phyloP scores from a whole-genome alignment of 35 echinoderm and acorn worm genomes.

The Apostichopus japonicus region DNA sequence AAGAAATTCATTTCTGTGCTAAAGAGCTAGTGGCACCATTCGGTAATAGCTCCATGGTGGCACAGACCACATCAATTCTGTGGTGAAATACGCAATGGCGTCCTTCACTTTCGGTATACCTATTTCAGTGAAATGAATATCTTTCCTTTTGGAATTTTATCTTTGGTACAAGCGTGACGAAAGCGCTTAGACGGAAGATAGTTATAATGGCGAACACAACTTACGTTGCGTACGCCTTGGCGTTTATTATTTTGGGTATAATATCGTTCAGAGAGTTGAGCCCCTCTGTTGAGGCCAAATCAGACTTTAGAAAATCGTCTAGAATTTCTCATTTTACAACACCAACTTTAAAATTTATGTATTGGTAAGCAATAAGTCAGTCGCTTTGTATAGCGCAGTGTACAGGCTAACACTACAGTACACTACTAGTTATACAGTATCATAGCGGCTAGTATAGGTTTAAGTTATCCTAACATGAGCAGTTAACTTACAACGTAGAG shows the following conservation, averaged over 20 bases:
- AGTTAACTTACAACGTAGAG: too few relatives aligned
- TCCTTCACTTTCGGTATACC: too few relatives aligned
- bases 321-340: conserved; percentile 48
- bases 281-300: conserved; percentile 41
- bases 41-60: too few relatives aligned
- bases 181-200: background rate
- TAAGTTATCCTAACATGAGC: too few relatives aligned
- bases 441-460: background rate
- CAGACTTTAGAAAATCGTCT: conserved; percentile 21
- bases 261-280: conserved; percentile 31
- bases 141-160: too few relatives aligned
- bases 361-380: conserved; percentile 29
- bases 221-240: conserved; percentile 45
- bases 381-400: too few relatives aligned
- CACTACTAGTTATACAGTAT: background rate
- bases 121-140: too few relatives aligned
- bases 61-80: too few relatives aligned
- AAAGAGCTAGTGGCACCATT: too few relatives aligned
- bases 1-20: too few relatives aligned
- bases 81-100: too few relatives aligned
- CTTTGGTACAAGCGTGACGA: too few relatives aligned
- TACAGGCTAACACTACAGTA: background rate
- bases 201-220: conserved; percentile 52
- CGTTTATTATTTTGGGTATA: conserved; percentile 40
- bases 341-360: conserved; percentile 38